Conservation (phyloP, 2,113 vertebrate genomes). For the Salvelinus fontinalis region DNA sequence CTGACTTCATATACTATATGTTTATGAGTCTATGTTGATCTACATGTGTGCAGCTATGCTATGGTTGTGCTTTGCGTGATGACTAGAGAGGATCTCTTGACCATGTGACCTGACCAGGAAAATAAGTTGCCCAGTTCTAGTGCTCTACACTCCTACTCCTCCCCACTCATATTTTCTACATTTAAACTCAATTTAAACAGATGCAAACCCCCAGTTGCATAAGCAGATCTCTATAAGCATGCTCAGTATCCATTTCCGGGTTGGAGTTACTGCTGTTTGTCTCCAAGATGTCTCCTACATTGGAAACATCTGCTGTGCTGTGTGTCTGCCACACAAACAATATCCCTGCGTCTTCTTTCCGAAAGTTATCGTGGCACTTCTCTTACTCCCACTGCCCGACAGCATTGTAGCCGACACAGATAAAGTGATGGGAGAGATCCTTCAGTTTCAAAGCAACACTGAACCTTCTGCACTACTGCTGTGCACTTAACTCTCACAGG, state of each 20-base stretch:
- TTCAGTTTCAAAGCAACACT: constrained; percentile 58
- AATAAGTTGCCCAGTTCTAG: no score
- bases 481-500: constrained; percentile 20
- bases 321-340: constrained; percentile 38
- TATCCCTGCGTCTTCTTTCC: constrained; percentile 47
- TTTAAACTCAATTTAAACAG: no score
- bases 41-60: no score
- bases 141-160: background rate
- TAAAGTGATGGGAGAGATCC: constrained; percentile 35
- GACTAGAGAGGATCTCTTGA: no score
- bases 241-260: constrained; percentile 55
- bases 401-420: constrained; percentile 31
- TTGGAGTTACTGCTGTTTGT: constrained; percentile 44
- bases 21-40: no score
- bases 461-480: constrained; percentile 33
- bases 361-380: constrained; percentile 42
- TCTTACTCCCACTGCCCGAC: constrained; percentile 32
- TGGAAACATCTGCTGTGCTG: constrained; percentile 50
- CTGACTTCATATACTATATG: no score
- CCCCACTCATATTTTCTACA: background rate
- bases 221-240: constrained; percentile 31
- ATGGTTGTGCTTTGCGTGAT: no score
- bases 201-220: no score
- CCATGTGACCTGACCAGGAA: no score
- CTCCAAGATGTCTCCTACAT: constrained; percentile 34